Percentiles rank a stretch among this genome's conserved stretches.
Evolutionary conservation across 2,797 vertebrate genomes (phyloP).

Genomic region (Lepilemur ruficaudatus): DNA sequence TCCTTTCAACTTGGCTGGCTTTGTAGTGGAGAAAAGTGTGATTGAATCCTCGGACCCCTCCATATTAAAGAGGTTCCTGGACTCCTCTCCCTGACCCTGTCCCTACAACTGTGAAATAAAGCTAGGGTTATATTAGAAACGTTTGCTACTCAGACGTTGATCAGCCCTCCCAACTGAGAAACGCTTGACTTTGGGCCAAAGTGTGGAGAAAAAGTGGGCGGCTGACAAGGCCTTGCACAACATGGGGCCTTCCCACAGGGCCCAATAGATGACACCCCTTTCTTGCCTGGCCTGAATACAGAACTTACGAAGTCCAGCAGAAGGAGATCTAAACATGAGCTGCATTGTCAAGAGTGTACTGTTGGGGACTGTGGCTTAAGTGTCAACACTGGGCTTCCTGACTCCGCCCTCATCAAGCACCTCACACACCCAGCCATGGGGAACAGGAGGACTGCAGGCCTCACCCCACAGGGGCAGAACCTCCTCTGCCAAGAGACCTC

Average conservation of each 20-base stretch:
- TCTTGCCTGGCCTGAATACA: not conserved
- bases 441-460: not conserved
- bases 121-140: not conserved
- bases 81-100: not conserved
- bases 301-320: not conserved
- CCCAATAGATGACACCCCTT: not conserved
- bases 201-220: not conserved
- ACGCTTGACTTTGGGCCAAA: not conserved
- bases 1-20: not conserved
- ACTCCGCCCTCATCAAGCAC: not conserved
- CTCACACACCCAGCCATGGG: not conserved
- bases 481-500: not conserved
- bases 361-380: not conserved
- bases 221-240: too few species aligned
- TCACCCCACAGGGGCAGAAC: not conserved
- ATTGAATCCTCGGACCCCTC: not conserved
- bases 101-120: constrained; percentile 7
- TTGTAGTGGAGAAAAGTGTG: not conserved
- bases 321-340: not conserved
- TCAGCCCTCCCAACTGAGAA: not conserved
- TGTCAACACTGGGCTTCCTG: not conserved
- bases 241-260: not conserved
- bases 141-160: not conserved
- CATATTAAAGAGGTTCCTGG: not conserved
- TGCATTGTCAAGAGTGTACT: not conserved